phyloP scores from a whole-genome alignment of 1,140 invertebrate species.

The Sinonovacula constricta region DNA sequence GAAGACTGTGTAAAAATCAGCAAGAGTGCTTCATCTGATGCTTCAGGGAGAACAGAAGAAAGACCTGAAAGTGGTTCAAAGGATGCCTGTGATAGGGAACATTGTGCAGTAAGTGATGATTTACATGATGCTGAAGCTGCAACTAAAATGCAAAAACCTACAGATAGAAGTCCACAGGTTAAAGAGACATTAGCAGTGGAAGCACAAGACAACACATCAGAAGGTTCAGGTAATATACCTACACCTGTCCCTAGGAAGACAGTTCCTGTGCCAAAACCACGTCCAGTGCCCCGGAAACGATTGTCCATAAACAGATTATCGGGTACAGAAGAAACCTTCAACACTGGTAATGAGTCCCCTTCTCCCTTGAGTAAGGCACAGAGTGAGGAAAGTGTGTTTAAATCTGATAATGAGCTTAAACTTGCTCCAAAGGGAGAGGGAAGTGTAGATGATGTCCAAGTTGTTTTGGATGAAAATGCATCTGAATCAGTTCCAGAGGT shows the following conservation, averaged over 20 bases:
- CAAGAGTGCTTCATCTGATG: constrained; percentile 4
- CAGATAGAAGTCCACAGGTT: constrained; percentile 2
- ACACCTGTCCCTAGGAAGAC: constrained; percentile 16
- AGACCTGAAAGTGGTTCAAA: neutral
- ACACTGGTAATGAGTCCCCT: neutral
- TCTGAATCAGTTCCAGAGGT: neutral
- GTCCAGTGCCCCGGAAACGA: constrained; percentile 40
- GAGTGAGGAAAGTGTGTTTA: neutral
- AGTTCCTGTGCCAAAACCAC: constrained; percentile 10
- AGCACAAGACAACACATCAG: neutral
- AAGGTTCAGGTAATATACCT: neutral
- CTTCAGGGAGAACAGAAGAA: neutral
- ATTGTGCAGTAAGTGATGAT: neutral
- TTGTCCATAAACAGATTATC: constrained; percentile 39
- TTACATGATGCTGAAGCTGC: neutral
- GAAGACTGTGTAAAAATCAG: no score
- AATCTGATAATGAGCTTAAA: neutral
- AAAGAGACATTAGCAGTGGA: neutral
- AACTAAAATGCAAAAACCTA: neutral
- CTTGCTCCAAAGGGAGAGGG: neutral
- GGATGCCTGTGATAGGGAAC: neutral
- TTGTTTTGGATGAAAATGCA: constrained; percentile 2
- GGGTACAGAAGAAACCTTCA: constrained; percentile 16
- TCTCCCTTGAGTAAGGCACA: neutral
- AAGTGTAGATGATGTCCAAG: neutral